A percentile compares a stretch with the other conserved stretches of the same genome.
These are phyloP conservation scores for Benthosema pterotum DNA, from an alignment of 2,797 vertebrate genomes.

Conservation along the genomic window DNA sequence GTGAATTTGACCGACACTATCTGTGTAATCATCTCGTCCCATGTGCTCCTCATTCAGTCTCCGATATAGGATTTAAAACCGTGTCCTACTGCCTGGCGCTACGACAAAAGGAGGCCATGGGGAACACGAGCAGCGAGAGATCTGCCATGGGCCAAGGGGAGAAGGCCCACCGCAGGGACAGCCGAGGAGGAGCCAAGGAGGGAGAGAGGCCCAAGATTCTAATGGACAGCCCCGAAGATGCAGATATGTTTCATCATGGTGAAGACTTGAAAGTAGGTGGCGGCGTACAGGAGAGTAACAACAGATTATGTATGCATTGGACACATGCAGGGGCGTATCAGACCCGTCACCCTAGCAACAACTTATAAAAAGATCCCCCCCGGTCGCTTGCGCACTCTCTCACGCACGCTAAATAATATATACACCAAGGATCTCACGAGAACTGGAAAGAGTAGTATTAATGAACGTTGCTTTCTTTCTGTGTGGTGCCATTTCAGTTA, in stretches of 20 bases:
- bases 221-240: conserved; percentile 97
- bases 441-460: no score
- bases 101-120: conserved; percentile 79
- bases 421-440: no score
- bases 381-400: no score
- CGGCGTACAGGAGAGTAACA: neutral
- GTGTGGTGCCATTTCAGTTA: no score
- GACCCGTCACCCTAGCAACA: no score
- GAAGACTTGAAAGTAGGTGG: conserved; percentile 91
- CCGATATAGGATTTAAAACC: conserved; percentile 5
- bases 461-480: no score
- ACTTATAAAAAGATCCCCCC: no score
- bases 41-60: conserved; percentile 5
- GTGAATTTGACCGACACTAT: neutral
- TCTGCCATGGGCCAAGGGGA: conserved; percentile 88
- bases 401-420: no score
- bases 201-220: conserved; percentile 94
- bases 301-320: neutral
- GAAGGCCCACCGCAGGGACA: conserved; percentile 88
- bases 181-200: conserved; percentile 87
- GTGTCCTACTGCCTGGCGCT: neutral
- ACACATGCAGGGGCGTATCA: no score
- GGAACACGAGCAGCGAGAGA: conserved; percentile 96
- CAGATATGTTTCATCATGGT: conserved; percentile 91
- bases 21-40: neutral